Evolutionary conservation across 2,888 invertebrate species (phyloP).

Genomic region (Dendrolimus houi): DNA sequence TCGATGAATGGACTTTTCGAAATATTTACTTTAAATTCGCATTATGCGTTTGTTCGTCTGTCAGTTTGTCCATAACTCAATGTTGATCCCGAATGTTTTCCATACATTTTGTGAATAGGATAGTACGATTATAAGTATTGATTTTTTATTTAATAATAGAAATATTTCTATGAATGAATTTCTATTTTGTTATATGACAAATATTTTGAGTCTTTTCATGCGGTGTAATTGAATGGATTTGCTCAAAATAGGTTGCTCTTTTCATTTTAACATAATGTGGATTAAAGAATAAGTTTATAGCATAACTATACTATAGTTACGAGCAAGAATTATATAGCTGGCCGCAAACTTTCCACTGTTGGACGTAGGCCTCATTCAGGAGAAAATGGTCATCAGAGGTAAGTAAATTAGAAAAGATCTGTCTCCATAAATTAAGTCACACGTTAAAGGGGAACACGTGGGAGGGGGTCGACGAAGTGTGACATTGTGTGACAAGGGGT

Average conservation of each 20-base stretch:
- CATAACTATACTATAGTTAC: too few relatives aligned
- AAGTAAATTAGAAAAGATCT: too few relatives aligned
- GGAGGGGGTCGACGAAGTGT: too few relatives aligned
- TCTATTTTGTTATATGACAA: background rate
- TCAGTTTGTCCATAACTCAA: background rate
- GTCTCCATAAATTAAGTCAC: too few relatives aligned
- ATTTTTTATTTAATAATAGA: background rate
- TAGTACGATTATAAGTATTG: background rate
- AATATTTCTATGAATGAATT: conserved; percentile 1
- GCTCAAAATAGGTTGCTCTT: background rate
- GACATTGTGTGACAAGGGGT: too few relatives aligned
- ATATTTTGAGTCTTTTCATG: background rate
- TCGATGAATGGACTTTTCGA: conserved; percentile 10
- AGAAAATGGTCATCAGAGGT: too few relatives aligned
- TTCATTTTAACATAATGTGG: background rate
- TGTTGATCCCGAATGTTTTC: background rate
- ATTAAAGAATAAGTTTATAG: too few relatives aligned
- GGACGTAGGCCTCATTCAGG: too few relatives aligned
- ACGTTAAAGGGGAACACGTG: too few relatives aligned
- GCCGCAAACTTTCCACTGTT: background rate
- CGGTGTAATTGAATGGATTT: background rate
- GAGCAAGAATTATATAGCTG: too few relatives aligned
- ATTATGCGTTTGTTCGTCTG: conserved; percentile 6
- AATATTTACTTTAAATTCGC: conserved; percentile 6
- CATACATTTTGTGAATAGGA: background rate